Percentiles rank a stretch among this genome's conserved stretches.
phyloP scores from a whole-genome alignment of 2,113 vertebrate genomes.

The Burhinus oedicnemus region DNA sequence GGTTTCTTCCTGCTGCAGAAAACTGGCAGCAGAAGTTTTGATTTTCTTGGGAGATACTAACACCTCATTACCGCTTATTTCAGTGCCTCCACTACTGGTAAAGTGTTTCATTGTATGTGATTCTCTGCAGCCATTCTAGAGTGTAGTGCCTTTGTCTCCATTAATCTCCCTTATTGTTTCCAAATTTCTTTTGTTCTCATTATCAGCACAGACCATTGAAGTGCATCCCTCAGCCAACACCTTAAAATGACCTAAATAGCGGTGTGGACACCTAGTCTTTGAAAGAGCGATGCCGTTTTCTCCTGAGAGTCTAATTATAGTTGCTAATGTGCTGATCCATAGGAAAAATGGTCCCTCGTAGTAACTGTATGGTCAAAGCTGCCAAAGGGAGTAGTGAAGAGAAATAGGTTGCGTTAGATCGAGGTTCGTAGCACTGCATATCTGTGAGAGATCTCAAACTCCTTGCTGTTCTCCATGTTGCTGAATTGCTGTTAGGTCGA shows the following conservation, averaged over 20 bases:
- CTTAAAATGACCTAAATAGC: background rate
- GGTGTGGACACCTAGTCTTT: background rate
- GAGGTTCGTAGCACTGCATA: fast-evolving
- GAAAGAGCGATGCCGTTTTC: background rate
- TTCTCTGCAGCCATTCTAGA: background rate
- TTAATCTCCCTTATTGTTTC: background rate
- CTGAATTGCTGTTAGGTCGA: conserved; percentile 34
- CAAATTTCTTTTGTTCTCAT: background rate
- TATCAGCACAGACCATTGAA: background rate
- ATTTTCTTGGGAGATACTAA: background rate
- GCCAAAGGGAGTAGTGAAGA: background rate
- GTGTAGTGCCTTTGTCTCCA: background rate
- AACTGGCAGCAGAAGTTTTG: background rate
- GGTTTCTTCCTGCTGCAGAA: background rate
- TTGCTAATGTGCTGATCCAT: background rate
- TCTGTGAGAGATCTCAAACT: background rate
- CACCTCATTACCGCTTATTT: background rate
- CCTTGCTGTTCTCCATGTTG: background rate
- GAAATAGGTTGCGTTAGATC: fast-evolving
- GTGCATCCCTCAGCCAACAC: background rate
- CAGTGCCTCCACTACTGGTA: background rate
- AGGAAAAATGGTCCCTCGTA: background rate
- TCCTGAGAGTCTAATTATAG: background rate
- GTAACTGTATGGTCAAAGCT: background rate
- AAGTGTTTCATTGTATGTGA: background rate